Evolutionary conservation across 1,140 invertebrate species (phyloP).

Genomic region (Procambarus clarkii): DNA sequence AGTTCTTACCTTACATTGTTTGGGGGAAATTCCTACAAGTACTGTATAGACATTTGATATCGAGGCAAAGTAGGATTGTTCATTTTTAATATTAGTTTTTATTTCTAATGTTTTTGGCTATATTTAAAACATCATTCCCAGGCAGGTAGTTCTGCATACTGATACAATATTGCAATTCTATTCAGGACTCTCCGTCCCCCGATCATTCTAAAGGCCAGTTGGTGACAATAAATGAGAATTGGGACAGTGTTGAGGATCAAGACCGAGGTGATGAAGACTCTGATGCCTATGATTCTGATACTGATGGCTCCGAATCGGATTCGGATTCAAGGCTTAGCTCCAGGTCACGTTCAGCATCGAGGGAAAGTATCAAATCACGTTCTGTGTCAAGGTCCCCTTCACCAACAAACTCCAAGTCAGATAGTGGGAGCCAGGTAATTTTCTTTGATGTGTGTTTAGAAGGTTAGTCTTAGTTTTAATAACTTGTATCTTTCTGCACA

Average conservation of each 20-base stretch:
- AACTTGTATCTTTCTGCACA: background rate
- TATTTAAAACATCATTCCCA: too few species aligned
- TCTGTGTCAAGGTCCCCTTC: slow-evolving; percentile 46
- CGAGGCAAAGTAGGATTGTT: too few species aligned
- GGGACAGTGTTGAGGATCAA: slow-evolving; percentile 70
- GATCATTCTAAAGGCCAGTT: slow-evolving; percentile 70
- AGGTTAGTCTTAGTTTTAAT: background rate
- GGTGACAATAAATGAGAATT: slow-evolving; percentile 73
- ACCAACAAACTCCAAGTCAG: slow-evolving; percentile 60
- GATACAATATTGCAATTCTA: background rate
- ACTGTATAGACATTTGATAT: too few species aligned
- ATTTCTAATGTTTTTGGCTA: too few species aligned
- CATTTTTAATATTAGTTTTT: too few species aligned
- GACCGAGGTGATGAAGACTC: slow-evolving; percentile 72
- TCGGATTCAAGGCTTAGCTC: slow-evolving; percentile 63
- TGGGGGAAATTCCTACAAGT: too few species aligned
- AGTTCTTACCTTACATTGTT: too few species aligned
- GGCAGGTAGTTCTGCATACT: too few species aligned
- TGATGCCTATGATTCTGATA: slow-evolving; percentile 61
- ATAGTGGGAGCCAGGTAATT: slow-evolving; percentile 59
- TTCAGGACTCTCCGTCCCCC: slow-evolving; percentile 73
- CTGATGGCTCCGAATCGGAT: slow-evolving; percentile 62
- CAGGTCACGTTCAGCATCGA: slow-evolving; percentile 50
- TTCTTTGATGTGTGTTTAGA: background rate
- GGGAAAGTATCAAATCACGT: slow-evolving; percentile 50